Evolutionary conservation across 2,888 invertebrate species (phyloP).

Genomic region (Eupithecia centaureata): DNA sequence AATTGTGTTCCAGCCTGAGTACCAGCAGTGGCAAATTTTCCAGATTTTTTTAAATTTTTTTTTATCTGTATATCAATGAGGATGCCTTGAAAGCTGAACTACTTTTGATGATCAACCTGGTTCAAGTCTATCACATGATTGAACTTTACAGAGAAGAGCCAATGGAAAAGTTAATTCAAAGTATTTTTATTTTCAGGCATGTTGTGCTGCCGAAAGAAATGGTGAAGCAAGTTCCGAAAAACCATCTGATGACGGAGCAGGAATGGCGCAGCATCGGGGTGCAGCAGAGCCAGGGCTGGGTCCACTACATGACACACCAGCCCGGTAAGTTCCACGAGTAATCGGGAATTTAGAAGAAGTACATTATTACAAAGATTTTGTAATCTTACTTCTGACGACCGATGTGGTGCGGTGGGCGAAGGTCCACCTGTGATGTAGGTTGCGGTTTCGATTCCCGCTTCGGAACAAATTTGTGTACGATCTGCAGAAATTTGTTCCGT

Average conservation of each 20-base stretch:
- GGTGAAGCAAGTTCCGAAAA: slow-evolving; percentile 94
- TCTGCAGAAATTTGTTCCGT: no score
- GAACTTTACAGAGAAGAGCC: neutral
- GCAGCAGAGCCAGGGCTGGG: slow-evolving; percentile 98
- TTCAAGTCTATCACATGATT: no score
- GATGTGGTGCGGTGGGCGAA: no score
- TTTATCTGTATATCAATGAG: neutral
- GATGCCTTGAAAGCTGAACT: neutral
- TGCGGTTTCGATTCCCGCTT: no score
- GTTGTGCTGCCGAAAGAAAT: slow-evolving; percentile 97
- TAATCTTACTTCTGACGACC: no score
- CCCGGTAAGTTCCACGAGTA: slow-evolving; percentile 86
- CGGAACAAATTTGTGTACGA: no score
- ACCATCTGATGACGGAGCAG: slow-evolving; percentile 95
- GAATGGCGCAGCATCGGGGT: slow-evolving; percentile 98
- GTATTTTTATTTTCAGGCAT: slow-evolving; percentile 88
- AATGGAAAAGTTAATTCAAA: neutral
- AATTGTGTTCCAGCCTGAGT: neutral
- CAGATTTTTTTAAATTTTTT: no score
- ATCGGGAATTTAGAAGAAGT: no score
- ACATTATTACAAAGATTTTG: no score
- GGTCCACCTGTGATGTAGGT: no score
- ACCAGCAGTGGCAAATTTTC: neutral
- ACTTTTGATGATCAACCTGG: neutral
- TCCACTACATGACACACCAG: slow-evolving; percentile 98